Percentiles rank a stretch among this genome's conserved stretches.
Conservation (phyloP, 2,797 vertebrate genomes). For the Chelon labrosus region DNA sequence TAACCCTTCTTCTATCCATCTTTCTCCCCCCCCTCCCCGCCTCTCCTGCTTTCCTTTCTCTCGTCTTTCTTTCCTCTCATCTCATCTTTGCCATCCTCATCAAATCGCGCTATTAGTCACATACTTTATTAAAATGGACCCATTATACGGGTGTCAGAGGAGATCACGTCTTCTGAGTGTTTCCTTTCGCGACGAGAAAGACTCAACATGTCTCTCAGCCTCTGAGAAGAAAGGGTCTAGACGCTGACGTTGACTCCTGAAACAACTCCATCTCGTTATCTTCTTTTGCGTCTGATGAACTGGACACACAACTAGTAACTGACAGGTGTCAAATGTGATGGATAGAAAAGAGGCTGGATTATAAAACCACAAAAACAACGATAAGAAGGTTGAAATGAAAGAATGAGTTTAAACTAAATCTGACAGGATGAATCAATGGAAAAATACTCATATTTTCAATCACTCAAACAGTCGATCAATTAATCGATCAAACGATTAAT, state of each 20-base stretch:
- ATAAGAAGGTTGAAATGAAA: too few species aligned
- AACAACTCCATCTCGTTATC: conserved; percentile 35
- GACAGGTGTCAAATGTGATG: conserved; percentile 16
- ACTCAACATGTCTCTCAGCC: conserved; percentile 37
- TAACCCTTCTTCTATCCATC: conserved; percentile 89
- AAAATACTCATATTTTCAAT: too few species aligned
- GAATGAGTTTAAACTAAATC: too few species aligned
- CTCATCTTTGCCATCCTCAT: conserved; percentile 74
- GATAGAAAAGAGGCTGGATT: background rate
- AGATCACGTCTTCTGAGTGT: conserved; percentile 65
- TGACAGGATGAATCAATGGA: too few species aligned
- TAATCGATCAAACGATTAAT: too few species aligned
- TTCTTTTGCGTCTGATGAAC: background rate
- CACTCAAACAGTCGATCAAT: too few species aligned
- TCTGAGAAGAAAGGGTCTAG: conserved; percentile 44
- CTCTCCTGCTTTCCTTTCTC: background rate
- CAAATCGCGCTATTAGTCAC: conserved; percentile 77
- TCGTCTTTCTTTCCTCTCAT: conserved; percentile 42
- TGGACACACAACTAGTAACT: background rate
- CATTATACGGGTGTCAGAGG: conserved; percentile 74
- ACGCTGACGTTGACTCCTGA: conserved; percentile 24
- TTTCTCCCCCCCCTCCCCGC: conserved; percentile 22
- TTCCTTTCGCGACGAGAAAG: conserved; percentile 59
- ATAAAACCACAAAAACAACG: too few species aligned
- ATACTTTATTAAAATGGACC: conserved; percentile 75